A percentile compares a stretch with the other conserved stretches of the same genome.
phyloP scores from a whole-genome alignment of 2,113 vertebrate species.

The Octodon degus region DNA sequence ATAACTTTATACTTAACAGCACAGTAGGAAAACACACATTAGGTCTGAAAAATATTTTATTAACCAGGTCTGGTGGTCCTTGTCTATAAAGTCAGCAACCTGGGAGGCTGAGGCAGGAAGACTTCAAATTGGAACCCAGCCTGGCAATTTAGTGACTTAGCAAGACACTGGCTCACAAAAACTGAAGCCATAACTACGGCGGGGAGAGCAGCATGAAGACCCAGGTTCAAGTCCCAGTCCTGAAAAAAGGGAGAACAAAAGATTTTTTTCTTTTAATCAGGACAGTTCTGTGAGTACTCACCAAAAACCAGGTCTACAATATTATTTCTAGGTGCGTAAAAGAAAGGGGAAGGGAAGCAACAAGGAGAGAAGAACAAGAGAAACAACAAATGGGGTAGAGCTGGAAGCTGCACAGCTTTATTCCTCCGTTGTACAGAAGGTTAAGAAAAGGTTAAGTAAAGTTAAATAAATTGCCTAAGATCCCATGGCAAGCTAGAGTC shows the following conservation, averaged over 20 bases:
- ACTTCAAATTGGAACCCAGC: background rate
- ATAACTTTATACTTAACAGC: background rate
- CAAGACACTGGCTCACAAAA: background rate
- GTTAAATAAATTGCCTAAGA: conserved; percentile 59
- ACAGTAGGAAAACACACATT: background rate
- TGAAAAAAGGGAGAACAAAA: background rate
- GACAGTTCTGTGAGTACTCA: background rate
- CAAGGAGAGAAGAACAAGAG: background rate
- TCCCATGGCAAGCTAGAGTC: background rate
- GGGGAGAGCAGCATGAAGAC: background rate
- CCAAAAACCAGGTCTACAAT: background rate
- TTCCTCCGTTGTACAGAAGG: background rate
- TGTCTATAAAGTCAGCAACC: background rate
- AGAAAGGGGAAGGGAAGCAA: background rate
- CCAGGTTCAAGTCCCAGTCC: background rate
- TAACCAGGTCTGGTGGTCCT: background rate
- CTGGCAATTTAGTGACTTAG: background rate
- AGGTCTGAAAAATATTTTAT: background rate
- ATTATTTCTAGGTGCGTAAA: background rate
- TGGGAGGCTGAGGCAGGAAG: background rate
- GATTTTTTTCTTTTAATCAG: background rate
- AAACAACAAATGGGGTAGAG: background rate
- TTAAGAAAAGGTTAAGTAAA: conserved; percentile 60
- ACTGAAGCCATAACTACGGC: background rate
- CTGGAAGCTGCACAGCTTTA: background rate